Evolutionary conservation across 2,797 vertebrate species (phyloP), one percentile per base, ranked within the genome.

Genomic region (Eulemur coronatus): DNA sequence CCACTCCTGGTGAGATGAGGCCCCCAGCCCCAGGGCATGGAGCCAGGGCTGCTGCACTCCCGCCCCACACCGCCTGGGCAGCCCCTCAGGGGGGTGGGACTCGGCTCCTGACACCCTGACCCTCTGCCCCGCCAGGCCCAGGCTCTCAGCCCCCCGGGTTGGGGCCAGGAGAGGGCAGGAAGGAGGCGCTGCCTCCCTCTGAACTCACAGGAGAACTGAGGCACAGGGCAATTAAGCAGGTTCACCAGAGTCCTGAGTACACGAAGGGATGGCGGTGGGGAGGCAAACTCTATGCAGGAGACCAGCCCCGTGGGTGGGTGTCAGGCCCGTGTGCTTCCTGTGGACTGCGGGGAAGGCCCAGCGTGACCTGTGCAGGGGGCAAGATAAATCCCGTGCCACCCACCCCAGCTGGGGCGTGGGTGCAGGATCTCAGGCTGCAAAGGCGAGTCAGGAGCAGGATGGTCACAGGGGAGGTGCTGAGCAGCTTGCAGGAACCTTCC

Each of bases 181-280:
- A 24, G 26, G 38, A 48, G 8, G 2, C 0, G 0, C 8, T 0
- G 0, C 46, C 55, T 33, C 30, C 63, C 72, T 92, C 52, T 4
- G 24, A 10, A 10, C 12, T 76, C 30, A 0, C 1, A 2, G 2
- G 18, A 38, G 38, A 61, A 9, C 30, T 5, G 65, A 93, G 93
- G 48, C 6, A 1, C 1, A 28, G 33, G 65, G 43, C 38, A 7
- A 26, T 7, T 15, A 41, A 73, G 11, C 2, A 1, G 6, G 52
- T 2, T 43, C 0, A 0, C 11, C 73, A 41, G 52, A 18, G 35
- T 26, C 63, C 69, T 18, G 24, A 26, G 26, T 6, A 10, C 10
- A 1, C 0, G 7, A 38, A 38, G 22, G 50, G 17, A 28, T 0
- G 20, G 4, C 35, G 30, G n/a, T 5, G 22, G 13, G 15, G 78